These are phyloP conservation scores for Caenorhabditis briggsae DNA, from an alignment of 1,140 invertebrate genomes.

Conservation along the genomic window DNA sequence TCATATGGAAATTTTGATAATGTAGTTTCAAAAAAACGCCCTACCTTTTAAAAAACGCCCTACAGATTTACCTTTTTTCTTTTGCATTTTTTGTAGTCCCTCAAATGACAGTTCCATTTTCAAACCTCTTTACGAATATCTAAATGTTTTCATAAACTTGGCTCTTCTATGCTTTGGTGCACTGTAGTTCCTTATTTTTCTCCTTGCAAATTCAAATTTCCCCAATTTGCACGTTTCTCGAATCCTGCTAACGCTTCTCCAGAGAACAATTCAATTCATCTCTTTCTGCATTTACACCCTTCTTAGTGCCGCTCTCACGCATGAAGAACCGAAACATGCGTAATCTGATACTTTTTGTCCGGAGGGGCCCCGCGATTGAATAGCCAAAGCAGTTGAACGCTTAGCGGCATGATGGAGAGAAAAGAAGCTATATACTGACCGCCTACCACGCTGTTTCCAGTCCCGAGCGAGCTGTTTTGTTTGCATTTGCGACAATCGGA, in stretches of 20 bases:
- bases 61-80: too few relatives aligned
- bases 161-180: too few relatives aligned
- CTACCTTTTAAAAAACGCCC: too few relatives aligned
- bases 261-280: conserved; percentile 32
- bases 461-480: conserved; percentile 31
- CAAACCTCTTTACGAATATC: too few relatives aligned
- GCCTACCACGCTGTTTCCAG: conserved; percentile 22
- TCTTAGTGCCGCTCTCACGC: conserved; percentile 43
- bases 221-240: neutral
- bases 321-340: conserved; percentile 49
- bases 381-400: conserved; percentile 6
- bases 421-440: conserved; percentile 49
- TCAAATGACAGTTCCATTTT: too few relatives aligned
- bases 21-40: too few relatives aligned
- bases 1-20: too few relatives aligned
- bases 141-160: neutral
- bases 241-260: neutral
- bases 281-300: neutral
- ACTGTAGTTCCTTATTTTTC: conserved; percentile 4
- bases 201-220: conserved; percentile 11
- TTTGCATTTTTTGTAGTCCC: too few relatives aligned
- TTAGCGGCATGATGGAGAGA: conserved; percentile 46
- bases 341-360: conserved; percentile 51
- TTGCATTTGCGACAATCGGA: conserved; percentile 36
- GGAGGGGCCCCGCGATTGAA: conserved; percentile 3